phyloP scores from a whole-genome alignment of 2,113 vertebrate genomes.

The Crotalus helleri region DNA sequence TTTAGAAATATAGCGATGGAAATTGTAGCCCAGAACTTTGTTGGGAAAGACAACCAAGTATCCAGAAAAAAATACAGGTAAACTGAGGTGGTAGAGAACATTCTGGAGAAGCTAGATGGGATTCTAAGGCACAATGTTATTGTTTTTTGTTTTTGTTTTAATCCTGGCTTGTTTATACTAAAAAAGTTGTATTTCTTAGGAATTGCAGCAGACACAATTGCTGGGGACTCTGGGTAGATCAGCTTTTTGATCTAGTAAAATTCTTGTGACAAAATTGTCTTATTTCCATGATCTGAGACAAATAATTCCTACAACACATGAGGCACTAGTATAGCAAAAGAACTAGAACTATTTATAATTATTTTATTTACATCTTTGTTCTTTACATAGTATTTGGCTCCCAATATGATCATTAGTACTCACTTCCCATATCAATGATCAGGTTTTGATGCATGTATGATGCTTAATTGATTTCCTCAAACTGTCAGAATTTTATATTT shows the following conservation, averaged over 20 bases:
- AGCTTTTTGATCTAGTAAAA: not conserved
- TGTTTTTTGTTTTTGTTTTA: not conserved
- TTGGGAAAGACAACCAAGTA: not conserved
- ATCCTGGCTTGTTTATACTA: not conserved
- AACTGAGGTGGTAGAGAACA: not conserved
- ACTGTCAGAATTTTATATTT: not conserved
- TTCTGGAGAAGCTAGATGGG: not conserved
- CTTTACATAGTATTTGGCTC: not conserved
- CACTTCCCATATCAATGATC: not conserved
- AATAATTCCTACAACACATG: not conserved
- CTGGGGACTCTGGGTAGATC: not conserved
- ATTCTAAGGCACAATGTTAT: not conserved
- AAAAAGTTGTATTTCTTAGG: not conserved
- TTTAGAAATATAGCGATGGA: not conserved
- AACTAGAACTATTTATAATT: not conserved
- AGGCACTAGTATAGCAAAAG: not conserved
- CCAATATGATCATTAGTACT: not conserved
- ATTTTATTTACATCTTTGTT: not conserved
- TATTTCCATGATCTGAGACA: not conserved
- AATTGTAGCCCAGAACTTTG: not conserved
- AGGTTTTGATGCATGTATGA: not conserved
- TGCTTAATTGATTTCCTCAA: not conserved
- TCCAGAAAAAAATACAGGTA: not conserved
- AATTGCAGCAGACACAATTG: not conserved
- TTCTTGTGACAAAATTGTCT: not conserved